Evolutionary conservation across 1,140 invertebrate species (phyloP), one percentile per base, ranked within the genome.

Genomic region (Neotoxoptera formosana): DNA sequence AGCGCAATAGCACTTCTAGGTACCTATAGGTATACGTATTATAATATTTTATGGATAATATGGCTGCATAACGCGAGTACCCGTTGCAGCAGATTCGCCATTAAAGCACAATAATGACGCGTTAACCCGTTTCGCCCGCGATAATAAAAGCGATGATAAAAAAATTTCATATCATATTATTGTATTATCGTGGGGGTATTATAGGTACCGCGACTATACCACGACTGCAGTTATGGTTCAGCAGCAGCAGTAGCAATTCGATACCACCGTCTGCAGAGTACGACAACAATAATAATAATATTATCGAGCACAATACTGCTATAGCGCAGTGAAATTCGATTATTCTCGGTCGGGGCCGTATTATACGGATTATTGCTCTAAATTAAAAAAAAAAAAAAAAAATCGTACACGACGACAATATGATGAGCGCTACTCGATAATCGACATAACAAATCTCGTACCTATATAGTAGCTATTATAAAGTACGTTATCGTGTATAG

Each of bases 301-400:
- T 76, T 76, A 34, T 76, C 11, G 0, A 2, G 11, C 30, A 76
- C 14, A 67, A 67, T n/a, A 23, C 56, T 60, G 56, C 56, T 25
- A 8, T 41, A 4, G 45, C 14, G 25, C 84, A 30, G 41, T 47
- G 84, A 86, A 86, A 86, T 86, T 48, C 45, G 84, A 86, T 48
- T 86, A 86, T 47, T 86, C 25, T 86, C 30, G 25, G 2, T 6
- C 14, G 41, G 41, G 41, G 41, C 41, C 7, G 11, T 20, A n/a
- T 30, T 25, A 14, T 14, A 41, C 36, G 25, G 84, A 25, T 86
- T 45, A 25, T 86, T 45, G 45, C 45, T 86, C 7, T 23, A 17
- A 45, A 47, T 86, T 30, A 47, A 86, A 86, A 45, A 86, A 86
- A 86, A 25, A 47, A 86, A 86, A 45, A 86, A 86, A 86, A 25